Evolutionary conservation across 2,113 vertebrate genomes (phyloP).

Genomic region (Microcebus jonahi): DNA sequence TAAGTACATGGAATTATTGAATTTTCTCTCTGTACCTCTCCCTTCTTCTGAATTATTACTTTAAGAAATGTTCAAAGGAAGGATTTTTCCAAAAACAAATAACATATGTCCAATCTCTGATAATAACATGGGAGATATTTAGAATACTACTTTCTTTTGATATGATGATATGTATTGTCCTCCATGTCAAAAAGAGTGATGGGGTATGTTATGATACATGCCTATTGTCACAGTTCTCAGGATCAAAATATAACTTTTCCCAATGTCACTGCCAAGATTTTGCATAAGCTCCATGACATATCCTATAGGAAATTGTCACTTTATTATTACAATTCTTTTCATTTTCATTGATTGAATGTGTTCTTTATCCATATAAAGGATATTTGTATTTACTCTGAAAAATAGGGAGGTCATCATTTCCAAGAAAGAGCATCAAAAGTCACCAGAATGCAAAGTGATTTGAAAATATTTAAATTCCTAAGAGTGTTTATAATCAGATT

Average conservation of each 20-base stretch:
- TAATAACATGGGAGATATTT: neutral
- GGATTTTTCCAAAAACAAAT: neutral
- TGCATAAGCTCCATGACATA: neutral
- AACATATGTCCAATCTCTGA: neutral
- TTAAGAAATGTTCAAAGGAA: neutral
- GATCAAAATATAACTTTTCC: neutral
- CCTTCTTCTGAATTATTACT: neutral
- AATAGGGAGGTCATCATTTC: neutral
- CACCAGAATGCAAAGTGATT: neutral
- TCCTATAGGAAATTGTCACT: neutral
- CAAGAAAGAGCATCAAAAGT: neutral
- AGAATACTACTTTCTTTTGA: neutral
- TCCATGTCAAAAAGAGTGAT: neutral
- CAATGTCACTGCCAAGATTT: neutral
- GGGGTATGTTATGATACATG: neutral
- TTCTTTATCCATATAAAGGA: neutral
- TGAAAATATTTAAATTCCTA: constrained; percentile 19
- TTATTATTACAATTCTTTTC: neutral
- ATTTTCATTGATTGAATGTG: neutral
- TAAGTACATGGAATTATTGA: neutral
- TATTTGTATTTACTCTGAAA: neutral
- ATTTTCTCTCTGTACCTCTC: neutral
- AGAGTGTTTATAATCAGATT: neutral
- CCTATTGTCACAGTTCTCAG: neutral
- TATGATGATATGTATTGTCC: neutral